These are phyloP conservation scores for Anaspis maculata DNA, from an alignment of 2,888 invertebrate genomes.

Conservation along the genomic window DNA sequence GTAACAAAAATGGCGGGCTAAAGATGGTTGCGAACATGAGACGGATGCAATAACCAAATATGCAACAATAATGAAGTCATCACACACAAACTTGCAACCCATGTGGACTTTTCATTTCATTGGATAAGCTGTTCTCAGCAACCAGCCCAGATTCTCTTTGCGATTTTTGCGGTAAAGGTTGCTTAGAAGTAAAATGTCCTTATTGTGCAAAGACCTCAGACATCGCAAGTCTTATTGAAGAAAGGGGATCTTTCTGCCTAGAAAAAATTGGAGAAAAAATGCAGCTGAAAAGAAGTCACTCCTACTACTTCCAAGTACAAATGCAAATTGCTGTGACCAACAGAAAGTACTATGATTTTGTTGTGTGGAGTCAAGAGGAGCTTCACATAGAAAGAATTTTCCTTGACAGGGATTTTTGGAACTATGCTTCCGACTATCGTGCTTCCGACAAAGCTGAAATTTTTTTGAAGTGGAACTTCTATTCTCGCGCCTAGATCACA, in stretches of 20 bases:
- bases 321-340: conserved; percentile 6
- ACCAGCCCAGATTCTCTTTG: too few species aligned
- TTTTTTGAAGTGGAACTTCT: too few species aligned
- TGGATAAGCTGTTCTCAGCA: too few species aligned
- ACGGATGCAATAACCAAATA: too few species aligned
- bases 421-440: not conserved
- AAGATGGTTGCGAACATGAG: too few species aligned
- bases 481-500: too few species aligned
- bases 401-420: conserved; percentile 2
- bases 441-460: too few species aligned
- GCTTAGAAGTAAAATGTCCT: not conserved
- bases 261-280: not conserved
- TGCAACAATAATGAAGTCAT: too few species aligned
- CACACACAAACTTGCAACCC: too few species aligned
- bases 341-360: conserved; percentile 2
- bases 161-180: not conserved
- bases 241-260: not conserved
- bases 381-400: conserved; percentile 1
- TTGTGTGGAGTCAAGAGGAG: conserved; percentile 4
- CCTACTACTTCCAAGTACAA: conserved; percentile 5
- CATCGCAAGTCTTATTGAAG: not conserved
- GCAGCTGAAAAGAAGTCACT: conserved; percentile 20
- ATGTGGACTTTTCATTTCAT: too few species aligned
- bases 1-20: too few species aligned
- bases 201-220: not conserved